Evolutionary conservation across 2,888 invertebrate genomes (phyloP), one percentile per base, ranked within the genome.

Genomic region (Molanna angustata): DNA sequence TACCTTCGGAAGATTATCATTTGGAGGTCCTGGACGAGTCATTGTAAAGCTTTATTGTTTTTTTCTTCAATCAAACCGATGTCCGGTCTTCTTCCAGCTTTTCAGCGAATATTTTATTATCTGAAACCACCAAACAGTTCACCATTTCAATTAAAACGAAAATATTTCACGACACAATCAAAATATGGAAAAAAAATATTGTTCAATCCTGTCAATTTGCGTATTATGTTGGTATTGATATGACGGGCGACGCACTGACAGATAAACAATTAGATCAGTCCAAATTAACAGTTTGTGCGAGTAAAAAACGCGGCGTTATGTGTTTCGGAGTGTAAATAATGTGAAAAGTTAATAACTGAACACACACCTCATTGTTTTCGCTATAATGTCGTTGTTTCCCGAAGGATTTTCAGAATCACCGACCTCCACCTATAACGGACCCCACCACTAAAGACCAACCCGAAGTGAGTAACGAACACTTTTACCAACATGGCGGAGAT

Each of bases 1-100:
- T 67, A 91, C 91, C 75, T 76, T 84, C 59, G 85, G 82, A 63
- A 85, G 72, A 67, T 85, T 85, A 64, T 86, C 86, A 66, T 83
- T 85, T 42, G 86, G 86, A 61, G 86, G 86, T 62, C 85, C 82
- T 52, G 86, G 75, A 31, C 77, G 72, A 59, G 76, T 76, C 77
- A 77, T 77, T 53, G 46, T 51, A n/a, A 22, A 11, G 13, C 16
- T 27, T 14, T 22, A 13, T 43, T 2, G 17, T n/a, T 7, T 33
- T 27, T 20, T 31, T 11, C 22, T 13, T 14, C 27, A 11, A 41
- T 7, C 13, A 27, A 49, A 43, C 22, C 50, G 43, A 17, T 27
- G 43, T 35, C 43, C 27, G 43, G 32, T 22, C 21, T 17, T 35
- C n/a, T 44, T 54, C 37, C 49, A 41, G 32, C 17, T 32, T 21